Evolutionary conservation across 2,888 invertebrate genomes (phyloP), one percentile per base, ranked within the genome.

Genomic region (Oxyscelio sp.): DNA sequence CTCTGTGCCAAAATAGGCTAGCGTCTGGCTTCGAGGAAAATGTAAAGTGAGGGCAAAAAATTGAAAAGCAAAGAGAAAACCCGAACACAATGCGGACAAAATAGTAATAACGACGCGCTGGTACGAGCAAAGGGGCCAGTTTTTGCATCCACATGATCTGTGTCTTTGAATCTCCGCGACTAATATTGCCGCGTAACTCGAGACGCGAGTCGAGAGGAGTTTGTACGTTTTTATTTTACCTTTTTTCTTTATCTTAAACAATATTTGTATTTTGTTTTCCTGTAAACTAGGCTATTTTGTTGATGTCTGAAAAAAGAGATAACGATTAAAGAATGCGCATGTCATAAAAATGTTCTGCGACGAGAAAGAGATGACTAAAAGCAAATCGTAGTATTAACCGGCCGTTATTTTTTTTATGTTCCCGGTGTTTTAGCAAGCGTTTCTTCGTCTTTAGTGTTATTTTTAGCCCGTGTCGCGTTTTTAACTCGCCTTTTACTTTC

Each of bases 51-150:
- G n/a, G n/a, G n/a, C n/a, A n/a, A n/a, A n/a, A n/a, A n/a, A n/a
- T n/a, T n/a, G n/a, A n/a, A n/a, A n/a, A n/a, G n/a, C n/a, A n/a
- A n/a, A n/a, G n/a, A n/a, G n/a, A 19, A 70, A 50, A 71, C 61
- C 74, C 66, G 83, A 83, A 65, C 45, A 63, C 74, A 85, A 54
- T 85, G 83, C 54, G 56, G 50, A 63, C 22, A 34, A 34, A 56
- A 71, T 63, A 34, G 38, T 43, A 59, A 50, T 43, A 56, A 52
- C 61, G 11, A 45, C 58, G 54, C 91, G 93, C 93, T 93, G 93
- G 93, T 94, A 94, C 91, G 90, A 94, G 94, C 94, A 91, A 93
- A 90, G 94, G 94, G 94, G 94, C 94, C 94, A 94, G 93, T 80
- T 93, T 92, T 93, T 93, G 90, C 90, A 92, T 91, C 90, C 90